Evolutionary conservation across 1,140 invertebrate genomes (phyloP).

Genomic region (Rhagoletis pomonella): DNA sequence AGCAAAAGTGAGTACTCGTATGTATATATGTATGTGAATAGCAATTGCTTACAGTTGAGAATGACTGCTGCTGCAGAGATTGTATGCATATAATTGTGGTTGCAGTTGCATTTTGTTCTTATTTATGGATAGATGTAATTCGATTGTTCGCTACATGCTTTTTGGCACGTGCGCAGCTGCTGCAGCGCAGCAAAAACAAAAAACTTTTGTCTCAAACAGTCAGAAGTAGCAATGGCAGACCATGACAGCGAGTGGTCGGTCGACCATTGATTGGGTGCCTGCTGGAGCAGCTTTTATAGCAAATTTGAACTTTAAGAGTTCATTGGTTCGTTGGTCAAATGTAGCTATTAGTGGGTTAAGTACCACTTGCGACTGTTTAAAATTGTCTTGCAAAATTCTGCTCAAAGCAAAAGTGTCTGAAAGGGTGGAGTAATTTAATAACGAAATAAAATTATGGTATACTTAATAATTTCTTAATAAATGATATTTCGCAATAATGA

Average conservation of each 20-base stretch:
- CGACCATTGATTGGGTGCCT: conserved; percentile 12
- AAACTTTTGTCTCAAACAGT: neutral
- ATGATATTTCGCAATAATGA: too few relatives aligned
- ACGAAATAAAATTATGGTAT: too few relatives aligned
- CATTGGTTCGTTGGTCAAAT: conserved; percentile 21
- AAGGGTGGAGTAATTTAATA: neutral
- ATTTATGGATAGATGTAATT: neutral
- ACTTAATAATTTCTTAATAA: too few relatives aligned
- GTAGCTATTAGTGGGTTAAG: conserved; percentile 43
- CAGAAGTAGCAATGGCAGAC: neutral
- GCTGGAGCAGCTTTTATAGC: too few relatives aligned
- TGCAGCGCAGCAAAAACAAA: neutral
- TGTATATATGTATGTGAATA: neutral
- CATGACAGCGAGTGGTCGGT: neutral
- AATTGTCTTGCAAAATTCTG: too few relatives aligned
- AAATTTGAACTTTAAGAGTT: too few relatives aligned
- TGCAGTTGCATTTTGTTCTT: neutral
- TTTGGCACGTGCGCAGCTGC: conserved; percentile 41
- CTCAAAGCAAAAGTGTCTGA: neutral
- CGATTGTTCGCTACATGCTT: neutral
- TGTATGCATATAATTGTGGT: neutral
- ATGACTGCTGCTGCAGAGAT: neutral
- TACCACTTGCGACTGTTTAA: too few relatives aligned
- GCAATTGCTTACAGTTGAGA: neutral
- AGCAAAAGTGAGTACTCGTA: neutral